A percentile compares a stretch with the other conserved stretches of the same genome.
These are phyloP conservation scores for Pandemis heparana DNA, from an alignment of 2,888 invertebrate genomes.

Conservation along the genomic window DNA sequence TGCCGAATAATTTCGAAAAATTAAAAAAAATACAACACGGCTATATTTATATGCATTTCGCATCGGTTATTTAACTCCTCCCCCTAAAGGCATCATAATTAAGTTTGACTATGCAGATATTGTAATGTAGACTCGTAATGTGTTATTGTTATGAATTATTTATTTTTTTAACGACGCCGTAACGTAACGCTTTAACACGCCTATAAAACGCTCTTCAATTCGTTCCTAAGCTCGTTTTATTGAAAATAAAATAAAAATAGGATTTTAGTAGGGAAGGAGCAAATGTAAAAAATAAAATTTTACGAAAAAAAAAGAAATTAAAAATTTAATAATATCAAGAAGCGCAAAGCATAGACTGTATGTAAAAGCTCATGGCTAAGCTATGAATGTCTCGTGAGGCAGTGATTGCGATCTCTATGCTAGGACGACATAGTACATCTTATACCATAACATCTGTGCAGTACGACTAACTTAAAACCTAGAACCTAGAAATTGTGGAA, in stretches of 20 bases:
- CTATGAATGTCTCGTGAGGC: constrained; percentile 86
- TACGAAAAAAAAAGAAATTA: constrained; percentile 65
- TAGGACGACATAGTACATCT: constrained; percentile 55
- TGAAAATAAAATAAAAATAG: constrained; percentile 53
- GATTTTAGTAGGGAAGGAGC: constrained; percentile 71
- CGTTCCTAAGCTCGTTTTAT: constrained; percentile 30
- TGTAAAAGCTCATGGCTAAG: constrained; percentile 80
- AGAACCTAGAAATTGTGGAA: constrained; percentile 10
- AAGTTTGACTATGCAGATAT: not conserved
- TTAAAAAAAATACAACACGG: no score
- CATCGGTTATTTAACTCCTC: constrained; percentile 16
- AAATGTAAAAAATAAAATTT: constrained; percentile 57
- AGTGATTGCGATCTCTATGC: constrained; percentile 81
- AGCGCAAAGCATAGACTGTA: constrained; percentile 81
- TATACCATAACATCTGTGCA: constrained; percentile 55
- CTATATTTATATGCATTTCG: not conserved
- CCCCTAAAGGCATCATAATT: constrained; percentile 13
- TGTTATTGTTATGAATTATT: constrained; percentile 35
- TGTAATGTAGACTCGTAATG: constrained; percentile 22
- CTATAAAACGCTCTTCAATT: constrained; percentile 33
- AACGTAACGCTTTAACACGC: constrained; percentile 37
- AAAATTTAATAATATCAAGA: constrained; percentile 70
- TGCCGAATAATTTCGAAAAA: no score
- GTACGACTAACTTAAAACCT: constrained; percentile 26
- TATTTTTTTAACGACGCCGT: constrained; percentile 32